Base-by-base conservation (phyloP, 53 echinoderm and acorn worm species). In the Temnopleurus reevesii region DNA sequence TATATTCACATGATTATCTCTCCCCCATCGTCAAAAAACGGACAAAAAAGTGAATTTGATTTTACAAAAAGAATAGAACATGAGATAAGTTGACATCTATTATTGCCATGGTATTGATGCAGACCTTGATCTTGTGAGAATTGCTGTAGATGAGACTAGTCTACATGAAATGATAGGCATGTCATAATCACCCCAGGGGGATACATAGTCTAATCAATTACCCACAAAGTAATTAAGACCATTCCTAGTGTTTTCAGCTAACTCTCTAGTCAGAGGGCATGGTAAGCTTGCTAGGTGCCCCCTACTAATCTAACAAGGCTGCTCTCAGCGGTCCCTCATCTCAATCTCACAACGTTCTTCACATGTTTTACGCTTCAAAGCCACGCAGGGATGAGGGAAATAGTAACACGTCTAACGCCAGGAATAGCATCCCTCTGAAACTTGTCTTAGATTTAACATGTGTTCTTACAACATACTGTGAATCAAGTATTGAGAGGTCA, bases 221-320 rank as follows among this genome's bases (percentile, higher is more conserved):
- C 79, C 46, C 79, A 79, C 79, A 79, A 79, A 49, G 79, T 79
- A 79, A 79, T 79, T 46, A 79, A 49, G 79, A 49, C 79, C 79
- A 79, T 79, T 79, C 79, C 79, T 49, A 51, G 79, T 79, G 79
- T 49, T 79, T 49, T 49, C 79, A 27, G 0, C 45, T 43, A 77
- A 8, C 45, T 77, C 38, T 53, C 30, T 36, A 35, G 35, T 54
- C 83, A 54, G n/a, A 36, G 2, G 17, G 19, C 27, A 83, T 8
- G 27, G 31, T 56, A 83, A 54, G 56, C 56, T 83, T 17, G 56
- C 53, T 31, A 80, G 53, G 80, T 28, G 28, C 83, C 83, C 81
- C 83, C 83, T 83, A 23, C 83, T 7, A 31, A 51, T 12, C 51
- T 29, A 10, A 35, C 83, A 83, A 81, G 83, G 83, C 30, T 83